phyloP scores from a whole-genome alignment of 2,113 vertebrate species.

The Heterochromis multidens region DNA sequence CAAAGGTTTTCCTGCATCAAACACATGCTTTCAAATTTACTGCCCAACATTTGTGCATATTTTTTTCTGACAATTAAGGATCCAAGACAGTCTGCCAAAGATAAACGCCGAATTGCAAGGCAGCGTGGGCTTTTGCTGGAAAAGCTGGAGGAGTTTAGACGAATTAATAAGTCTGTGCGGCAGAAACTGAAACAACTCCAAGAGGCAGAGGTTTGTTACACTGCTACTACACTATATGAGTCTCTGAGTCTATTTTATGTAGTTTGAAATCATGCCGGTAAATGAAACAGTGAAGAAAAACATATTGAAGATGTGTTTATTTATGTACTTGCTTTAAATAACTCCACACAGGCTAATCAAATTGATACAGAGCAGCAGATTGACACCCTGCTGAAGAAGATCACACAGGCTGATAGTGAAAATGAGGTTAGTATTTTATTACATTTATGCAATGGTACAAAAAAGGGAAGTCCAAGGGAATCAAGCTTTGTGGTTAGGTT shows the following conservation, averaged over 20 bases:
- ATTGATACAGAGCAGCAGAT: conserved; percentile 47
- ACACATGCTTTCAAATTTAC: not conserved
- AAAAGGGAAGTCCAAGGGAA: not conserved
- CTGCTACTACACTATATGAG: not conserved
- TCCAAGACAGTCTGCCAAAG: conserved; percentile 50
- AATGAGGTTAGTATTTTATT: conserved; percentile 73
- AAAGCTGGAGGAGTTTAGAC: conserved; percentile 77
- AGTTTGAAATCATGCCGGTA: not conserved
- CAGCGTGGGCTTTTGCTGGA: conserved; percentile 78
- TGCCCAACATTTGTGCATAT: not conserved
- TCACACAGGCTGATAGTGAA: conserved; percentile 76
- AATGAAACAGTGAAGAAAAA: not conserved
- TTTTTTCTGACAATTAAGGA: conserved; percentile 57
- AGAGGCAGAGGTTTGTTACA: conserved; percentile 68
- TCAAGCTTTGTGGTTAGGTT: not conserved
- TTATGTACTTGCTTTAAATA: not conserved
- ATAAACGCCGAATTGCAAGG: conserved; percentile 60
- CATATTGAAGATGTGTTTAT: not conserved
- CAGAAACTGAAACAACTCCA: conserved; percentile 70
- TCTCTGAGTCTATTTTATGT: not conserved
- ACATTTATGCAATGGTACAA: not conserved
- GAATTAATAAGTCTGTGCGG: conserved; percentile 73
- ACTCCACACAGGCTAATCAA: conserved; percentile 28
- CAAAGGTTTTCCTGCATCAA: not conserved
- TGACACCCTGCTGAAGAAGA: conserved; percentile 68